Percentiles rank a stretch among this genome's conserved stretches.
phyloP scores from a whole-genome alignment of 2,113 vertebrate species.

The Ramphastos sulfuratus region DNA sequence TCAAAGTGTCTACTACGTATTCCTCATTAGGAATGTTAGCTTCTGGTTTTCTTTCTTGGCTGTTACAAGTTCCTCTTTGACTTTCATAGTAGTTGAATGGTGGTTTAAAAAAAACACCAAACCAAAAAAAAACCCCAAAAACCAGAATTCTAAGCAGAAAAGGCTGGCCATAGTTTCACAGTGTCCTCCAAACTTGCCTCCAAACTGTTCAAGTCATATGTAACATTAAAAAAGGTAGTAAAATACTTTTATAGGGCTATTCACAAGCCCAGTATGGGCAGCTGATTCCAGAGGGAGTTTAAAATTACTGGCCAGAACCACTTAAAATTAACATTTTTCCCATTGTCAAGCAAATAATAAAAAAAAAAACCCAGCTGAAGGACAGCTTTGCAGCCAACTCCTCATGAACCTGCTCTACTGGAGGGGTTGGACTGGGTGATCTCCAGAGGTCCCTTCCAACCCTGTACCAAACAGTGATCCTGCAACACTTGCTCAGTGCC shows the following conservation, averaged over 20 bases:
- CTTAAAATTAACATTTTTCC: background rate
- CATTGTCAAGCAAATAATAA: background rate
- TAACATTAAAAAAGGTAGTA: background rate
- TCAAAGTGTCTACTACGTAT: slow-evolving; percentile 20
- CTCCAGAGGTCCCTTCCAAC: too few species aligned
- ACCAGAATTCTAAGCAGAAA: background rate
- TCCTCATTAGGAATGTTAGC: background rate
- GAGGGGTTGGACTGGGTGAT: too few species aligned
- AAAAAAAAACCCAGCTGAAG: background rate
- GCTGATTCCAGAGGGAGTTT: background rate
- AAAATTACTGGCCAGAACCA: background rate
- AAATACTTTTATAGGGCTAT: background rate
- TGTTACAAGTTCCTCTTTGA: slow-evolving; percentile 49
- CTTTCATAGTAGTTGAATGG: slow-evolving; percentile 38
- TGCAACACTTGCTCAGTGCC: background rate
- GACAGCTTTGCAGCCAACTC: background rate
- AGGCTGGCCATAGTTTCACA: background rate
- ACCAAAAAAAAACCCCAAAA: too few species aligned
- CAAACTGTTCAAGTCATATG: background rate
- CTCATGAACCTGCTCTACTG: too few species aligned
- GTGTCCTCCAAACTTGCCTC: background rate
- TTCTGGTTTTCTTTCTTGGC: background rate
- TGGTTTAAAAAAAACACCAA: slow-evolving; percentile 18
- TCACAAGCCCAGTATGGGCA: background rate
- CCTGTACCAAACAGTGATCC: background rate